Evolutionary conservation across 2,888 invertebrate genomes (phyloP), one percentile per base, ranked within the genome.

Genomic region (Pyrrhosoma nymphula): DNA sequence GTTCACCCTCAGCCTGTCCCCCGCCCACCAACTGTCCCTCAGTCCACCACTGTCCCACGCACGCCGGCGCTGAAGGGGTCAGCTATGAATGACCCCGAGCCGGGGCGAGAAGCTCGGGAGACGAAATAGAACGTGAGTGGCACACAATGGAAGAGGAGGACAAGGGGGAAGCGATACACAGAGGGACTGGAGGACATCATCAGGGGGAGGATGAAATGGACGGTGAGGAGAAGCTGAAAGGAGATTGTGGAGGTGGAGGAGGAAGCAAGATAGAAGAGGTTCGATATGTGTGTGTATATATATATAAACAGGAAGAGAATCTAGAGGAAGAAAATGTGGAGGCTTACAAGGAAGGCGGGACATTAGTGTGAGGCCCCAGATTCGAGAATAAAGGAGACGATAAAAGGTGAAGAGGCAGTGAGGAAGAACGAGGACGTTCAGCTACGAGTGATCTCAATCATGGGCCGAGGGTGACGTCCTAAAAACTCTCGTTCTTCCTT

Each of bases 11-110:
- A 20, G 4, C 89, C 47, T n/a, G n/a, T 35, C 89, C 89, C 0
- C 47, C 55, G 75, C 20, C 23, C 55, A 47, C 23, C 55, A 39
- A 16, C 89, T 47, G 12, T 89, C 89, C 47, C 89, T 6, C 23
- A 56, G 56, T 56, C 10, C 56, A 8, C 4, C 69, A 14, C n/a
- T n/a, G 69, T n/a, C 69, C 91, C 63, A 26, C 63, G n/a, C 60
- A 60, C 55, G 16, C 56, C 14, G 35, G 90, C 20, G 26, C 88
- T 10, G 47, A 16, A 35, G 39, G 39, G 88, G 89, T 23, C 55
- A n/a, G 89, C 47, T 60, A 8, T 91, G 90, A 91, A 91, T 91
- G 90, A 91, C 93, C 93, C 35, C 47, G 39, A 63, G 91, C 26
- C 26, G n/a, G 69, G 69, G 18, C 20, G 60, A 60, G 60, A 60